These are phyloP conservation scores for Acrocyrtus sp. DNA, from an alignment of 2,888 invertebrate species.

Conservation along the genomic window DNA sequence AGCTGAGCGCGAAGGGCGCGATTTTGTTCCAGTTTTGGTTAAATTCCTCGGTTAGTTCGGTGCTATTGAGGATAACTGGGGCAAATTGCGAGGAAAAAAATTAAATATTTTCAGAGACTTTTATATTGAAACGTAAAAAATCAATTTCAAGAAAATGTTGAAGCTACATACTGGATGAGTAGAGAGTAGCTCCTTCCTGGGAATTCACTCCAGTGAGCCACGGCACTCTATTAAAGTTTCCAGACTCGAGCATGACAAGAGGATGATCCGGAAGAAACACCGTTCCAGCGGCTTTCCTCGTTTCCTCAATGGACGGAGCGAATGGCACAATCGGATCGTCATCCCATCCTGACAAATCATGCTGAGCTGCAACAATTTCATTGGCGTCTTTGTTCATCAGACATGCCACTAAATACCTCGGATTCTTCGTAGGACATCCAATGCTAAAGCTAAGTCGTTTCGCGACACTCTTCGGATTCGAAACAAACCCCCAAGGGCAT, in stretches of 20 bases:
- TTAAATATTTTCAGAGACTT: background rate
- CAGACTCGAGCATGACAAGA: slow-evolving; percentile 37
- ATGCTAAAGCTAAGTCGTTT: slow-evolving; percentile 45
- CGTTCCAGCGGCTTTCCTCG: slow-evolving; percentile 18
- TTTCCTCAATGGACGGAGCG: slow-evolving; percentile 56
- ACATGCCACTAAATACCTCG: slow-evolving; percentile 53
- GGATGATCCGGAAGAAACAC: slow-evolving; percentile 57
- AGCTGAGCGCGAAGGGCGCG: slow-evolving; percentile 54
- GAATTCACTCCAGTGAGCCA: slow-evolving; percentile 56
- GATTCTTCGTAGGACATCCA: slow-evolving; percentile 53
- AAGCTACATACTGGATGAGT: slow-evolving; percentile 49
- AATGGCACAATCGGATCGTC: slow-evolving; percentile 58
- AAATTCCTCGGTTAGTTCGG: slow-evolving; percentile 53
- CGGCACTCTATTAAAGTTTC: slow-evolving; percentile 53
- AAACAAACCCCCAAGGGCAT: slow-evolving; percentile 57
- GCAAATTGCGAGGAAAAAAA: too few species aligned
- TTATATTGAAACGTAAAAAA: background rate
- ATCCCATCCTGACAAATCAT: slow-evolving; percentile 51
- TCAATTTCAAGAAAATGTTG: too few species aligned
- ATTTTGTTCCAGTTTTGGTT: slow-evolving; percentile 56
- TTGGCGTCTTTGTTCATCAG: slow-evolving; percentile 54
- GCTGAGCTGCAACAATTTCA: slow-evolving; percentile 57
- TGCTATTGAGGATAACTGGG: slow-evolving; percentile 57
- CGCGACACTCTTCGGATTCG: slow-evolving; percentile 54
- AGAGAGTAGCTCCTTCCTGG: slow-evolving; percentile 53